Evolutionary conservation across 2,888 invertebrate genomes (phyloP), one percentile per base, ranked within the genome.

Genomic region (Cybosia mesomella): DNA sequence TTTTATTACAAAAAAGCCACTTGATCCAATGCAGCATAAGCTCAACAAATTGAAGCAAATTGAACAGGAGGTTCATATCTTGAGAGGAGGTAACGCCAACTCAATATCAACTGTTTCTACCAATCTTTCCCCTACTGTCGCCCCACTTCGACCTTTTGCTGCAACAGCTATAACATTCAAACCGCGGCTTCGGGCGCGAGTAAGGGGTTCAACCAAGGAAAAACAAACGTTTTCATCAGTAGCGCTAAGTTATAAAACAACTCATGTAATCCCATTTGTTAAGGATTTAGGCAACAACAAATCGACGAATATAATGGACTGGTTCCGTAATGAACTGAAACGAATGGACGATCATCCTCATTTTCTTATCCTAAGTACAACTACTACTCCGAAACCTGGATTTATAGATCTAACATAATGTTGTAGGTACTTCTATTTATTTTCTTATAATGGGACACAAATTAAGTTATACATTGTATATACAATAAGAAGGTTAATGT

Each of bases 251-350:
- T 15, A 1, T 22, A 63, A 22, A 54, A 34, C 53, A 54, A 63
- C 54, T 49, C 53, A n/a, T 28, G 4, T 15, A 58, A 39, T 57
- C 22, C 67, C 73, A n/a, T 66, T 61, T 24, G 21, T 59, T 11
- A 66, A 62, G 58, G 18, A 63, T 28, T 49, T 49, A 43, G 66
- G 53, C 53, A 71, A 72, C 55, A 72, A 72, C 39, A 70, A 70
- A 62, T 64, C 82, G 15, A 85, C 86, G 0, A 83, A 81, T 67
- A 83, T 79, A 10, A 86, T 92, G 85, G 84, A 89, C 15, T 92
- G 91, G 91, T 91, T 91, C 63, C 85, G 85, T 39, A 72, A 76
- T n/a, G 84, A 79, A 69, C 62, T 87, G 2, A 80, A 75, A 63
- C 73, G 82, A 24, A n/a, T 57, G 13, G 34, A 53, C 0, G 57